A percentile compares a stretch with the other conserved stretches of the same genome.
These are phyloP conservation scores for Mystacornis crossleyi DNA, from an alignment of 2,113 vertebrate species.

Conservation along the genomic window DNA sequence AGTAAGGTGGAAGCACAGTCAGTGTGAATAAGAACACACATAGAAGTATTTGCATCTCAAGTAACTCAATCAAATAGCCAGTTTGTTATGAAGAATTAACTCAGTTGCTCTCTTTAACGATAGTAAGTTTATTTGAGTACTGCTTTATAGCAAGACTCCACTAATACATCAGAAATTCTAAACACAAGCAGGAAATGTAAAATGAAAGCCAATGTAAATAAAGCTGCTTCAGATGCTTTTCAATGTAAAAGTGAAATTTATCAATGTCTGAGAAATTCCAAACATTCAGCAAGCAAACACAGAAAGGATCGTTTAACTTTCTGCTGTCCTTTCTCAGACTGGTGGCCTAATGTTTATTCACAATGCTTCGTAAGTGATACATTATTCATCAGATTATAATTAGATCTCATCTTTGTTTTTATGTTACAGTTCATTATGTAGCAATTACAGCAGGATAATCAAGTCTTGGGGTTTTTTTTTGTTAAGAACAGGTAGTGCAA, in stretches of 20 bases:
- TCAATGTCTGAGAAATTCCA: background rate
- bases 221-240: background rate
- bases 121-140: background rate
- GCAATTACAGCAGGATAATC: background rate
- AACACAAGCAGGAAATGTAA: background rate
- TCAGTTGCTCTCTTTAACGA: background rate
- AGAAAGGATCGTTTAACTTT: background rate
- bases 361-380: background rate
- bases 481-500: background rate
- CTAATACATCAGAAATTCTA: background rate
- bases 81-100: background rate
- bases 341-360: constrained; percentile 18
- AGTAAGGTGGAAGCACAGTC: background rate
- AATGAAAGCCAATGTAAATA: background rate
- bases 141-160: background rate
- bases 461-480: background rate
- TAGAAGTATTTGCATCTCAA: background rate
- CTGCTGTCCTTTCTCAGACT: background rate
- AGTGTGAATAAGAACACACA: background rate
- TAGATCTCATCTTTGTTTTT: background rate
- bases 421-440: background rate
- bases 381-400: constrained; percentile 1
- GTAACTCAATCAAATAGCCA: background rate
- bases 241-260: background rate
- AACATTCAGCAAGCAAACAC: background rate